Conservation (phyloP, 2,113 vertebrate species). For the Alaudala cheleensis region DNA sequence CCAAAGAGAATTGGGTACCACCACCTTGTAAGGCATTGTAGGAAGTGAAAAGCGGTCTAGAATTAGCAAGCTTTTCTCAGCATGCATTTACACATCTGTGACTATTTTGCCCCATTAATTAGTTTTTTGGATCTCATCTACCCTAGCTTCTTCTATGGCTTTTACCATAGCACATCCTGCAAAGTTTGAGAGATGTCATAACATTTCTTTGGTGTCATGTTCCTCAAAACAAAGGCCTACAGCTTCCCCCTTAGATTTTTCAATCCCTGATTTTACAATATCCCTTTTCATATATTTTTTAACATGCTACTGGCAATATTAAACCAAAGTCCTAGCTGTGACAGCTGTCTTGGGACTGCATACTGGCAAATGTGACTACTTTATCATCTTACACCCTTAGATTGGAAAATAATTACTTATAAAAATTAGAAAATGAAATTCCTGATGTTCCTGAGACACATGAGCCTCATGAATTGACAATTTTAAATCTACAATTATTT, state of each 20-base stretch:
- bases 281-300: background rate
- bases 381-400: background rate
- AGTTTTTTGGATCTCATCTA: background rate
- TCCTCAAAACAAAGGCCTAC: background rate
- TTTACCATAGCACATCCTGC: background rate
- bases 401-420: background rate
- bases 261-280: background rate
- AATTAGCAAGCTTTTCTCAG: background rate
- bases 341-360: background rate
- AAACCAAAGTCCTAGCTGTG: background rate
- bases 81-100: background rate
- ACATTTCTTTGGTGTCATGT: background rate
- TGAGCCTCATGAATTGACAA: background rate
- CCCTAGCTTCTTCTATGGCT: background rate
- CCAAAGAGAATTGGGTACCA: background rate
- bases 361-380: background rate
- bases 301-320: background rate
- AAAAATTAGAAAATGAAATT: background rate
- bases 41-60: background rate
- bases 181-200: background rate
- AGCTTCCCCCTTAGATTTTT: background rate
- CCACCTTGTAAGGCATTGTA: background rate
- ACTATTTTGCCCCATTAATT: background rate
- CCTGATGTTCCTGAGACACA: background rate
- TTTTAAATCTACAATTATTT: background rate